These are phyloP conservation scores for Campoplex nolae DNA, from an alignment of 2,888 invertebrate species.

Conservation along the genomic window DNA sequence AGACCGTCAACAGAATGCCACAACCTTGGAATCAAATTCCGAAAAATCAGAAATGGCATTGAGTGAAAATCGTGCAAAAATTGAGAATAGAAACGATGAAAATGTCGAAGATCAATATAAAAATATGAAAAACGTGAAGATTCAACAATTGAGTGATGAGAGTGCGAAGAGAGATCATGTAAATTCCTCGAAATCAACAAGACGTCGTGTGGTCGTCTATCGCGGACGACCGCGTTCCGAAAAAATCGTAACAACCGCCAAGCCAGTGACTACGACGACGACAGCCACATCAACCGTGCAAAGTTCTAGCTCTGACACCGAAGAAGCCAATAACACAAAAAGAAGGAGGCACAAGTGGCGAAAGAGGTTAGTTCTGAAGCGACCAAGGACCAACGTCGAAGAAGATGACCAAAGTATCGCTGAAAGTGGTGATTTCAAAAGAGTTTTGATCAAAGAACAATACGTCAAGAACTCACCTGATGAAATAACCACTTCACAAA, in stretches of 20 bases:
- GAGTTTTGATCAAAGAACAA: constrained; percentile 37
- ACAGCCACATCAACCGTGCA: constrained; percentile 69
- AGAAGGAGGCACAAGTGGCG: constrained; percentile 54
- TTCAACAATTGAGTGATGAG: neutral
- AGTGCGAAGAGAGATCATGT: neutral
- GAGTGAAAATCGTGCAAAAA: neutral
- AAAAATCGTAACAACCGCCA: neutral
- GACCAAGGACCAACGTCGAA: constrained; percentile 37
- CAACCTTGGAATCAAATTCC: neutral
- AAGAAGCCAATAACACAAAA: constrained; percentile 19
- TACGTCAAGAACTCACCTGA: constrained; percentile 19
- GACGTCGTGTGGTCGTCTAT: constrained; percentile 62
- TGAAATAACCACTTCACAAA: constrained; percentile 6
- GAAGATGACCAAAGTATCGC: constrained; percentile 67
- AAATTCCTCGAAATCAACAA: constrained; percentile 28
- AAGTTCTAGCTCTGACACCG: constrained; percentile 65
- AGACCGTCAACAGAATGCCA: constrained; percentile 6
- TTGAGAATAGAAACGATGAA: neutral
- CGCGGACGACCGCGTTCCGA: constrained; percentile 61
- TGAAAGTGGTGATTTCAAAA: constrained; percentile 56
- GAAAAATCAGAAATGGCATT: neutral
- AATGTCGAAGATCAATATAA: neutral
- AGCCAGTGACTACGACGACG: constrained; percentile 24
- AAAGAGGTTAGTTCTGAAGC: constrained; percentile 56
- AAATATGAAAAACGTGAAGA: neutral